Percentiles rank a stretch among this genome's conserved stretches.
phyloP scores from a whole-genome alignment of 2,888 invertebrate species.

The Macrophya alboannulata region DNA sequence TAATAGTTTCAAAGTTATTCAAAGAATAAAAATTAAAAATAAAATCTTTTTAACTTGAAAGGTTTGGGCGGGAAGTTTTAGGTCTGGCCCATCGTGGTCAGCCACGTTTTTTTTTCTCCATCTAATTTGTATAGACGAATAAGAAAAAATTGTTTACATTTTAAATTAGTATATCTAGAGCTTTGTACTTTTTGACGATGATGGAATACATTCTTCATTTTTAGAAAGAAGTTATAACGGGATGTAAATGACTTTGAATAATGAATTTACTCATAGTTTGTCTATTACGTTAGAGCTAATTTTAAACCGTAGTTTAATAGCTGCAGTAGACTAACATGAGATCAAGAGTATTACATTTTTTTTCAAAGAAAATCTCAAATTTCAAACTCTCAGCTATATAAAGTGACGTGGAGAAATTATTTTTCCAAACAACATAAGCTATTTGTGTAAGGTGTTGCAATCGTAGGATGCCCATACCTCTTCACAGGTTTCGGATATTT shows the following conservation, averaged over 20 bases:
- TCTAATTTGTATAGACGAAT: background rate
- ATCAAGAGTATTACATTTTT: background rate
- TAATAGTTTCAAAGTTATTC: too few relatives aligned
- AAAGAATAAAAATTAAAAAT: too few relatives aligned
- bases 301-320: slow-evolving; percentile 3
- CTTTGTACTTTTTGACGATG: slow-evolving; percentile 31
- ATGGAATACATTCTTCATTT: background rate
- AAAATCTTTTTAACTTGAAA: too few relatives aligned
- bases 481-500: background rate
- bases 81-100: too few relatives aligned
- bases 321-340: background rate
- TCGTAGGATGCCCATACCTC: background rate
- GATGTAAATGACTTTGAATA: background rate
- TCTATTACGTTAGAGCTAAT: background rate
- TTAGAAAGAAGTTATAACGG: background rate
- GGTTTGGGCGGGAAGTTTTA: too few relatives aligned
- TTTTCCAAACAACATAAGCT: background rate
- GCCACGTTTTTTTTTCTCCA: background rate
- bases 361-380: background rate
- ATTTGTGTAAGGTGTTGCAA: background rate
- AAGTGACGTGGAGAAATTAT: background rate
- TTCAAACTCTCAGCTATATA: background rate
- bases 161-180: background rate
- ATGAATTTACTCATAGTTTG: background rate
- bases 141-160: background rate